These are phyloP conservation scores for Ara ararauna DNA, from an alignment of 2,797 vertebrate species.

Conservation along the genomic window DNA sequence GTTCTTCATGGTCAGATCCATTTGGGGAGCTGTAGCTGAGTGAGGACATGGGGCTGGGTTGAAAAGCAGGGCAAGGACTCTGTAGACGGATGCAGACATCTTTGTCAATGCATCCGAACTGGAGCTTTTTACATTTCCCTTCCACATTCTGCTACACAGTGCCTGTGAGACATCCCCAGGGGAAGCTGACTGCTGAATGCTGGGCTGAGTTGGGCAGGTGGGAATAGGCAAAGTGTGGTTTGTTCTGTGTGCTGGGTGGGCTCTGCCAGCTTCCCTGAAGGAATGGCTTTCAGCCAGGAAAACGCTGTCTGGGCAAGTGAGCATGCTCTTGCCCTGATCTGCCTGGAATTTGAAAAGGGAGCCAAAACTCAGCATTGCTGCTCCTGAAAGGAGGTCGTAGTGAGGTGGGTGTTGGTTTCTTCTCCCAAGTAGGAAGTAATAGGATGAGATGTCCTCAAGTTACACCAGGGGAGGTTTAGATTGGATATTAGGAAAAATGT, in stretches of 20 bases:
- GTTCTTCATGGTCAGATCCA: background rate
- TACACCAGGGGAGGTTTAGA: background rate
- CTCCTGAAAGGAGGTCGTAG: background rate
- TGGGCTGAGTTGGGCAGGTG: background rate
- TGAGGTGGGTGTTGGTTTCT: background rate
- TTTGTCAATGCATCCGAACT: background rate
- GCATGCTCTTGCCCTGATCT: background rate
- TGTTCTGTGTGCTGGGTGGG: background rate
- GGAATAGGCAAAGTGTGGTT: background rate
- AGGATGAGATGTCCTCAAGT: background rate
- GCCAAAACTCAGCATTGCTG: background rate
- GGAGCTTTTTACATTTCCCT: background rate
- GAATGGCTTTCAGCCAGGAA: background rate
- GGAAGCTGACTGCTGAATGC: background rate
- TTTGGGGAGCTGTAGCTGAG: background rate
- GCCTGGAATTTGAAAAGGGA: conserved; percentile 5
- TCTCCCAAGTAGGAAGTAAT: background rate
- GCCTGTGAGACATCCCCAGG: background rate
- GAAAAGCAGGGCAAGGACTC: background rate
- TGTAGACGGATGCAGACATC: background rate
- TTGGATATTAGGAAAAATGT: background rate
- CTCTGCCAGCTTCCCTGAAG: conserved; percentile 25
- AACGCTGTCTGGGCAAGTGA: background rate
- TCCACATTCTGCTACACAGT: background rate
- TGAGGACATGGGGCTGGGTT: background rate